phyloP scores from a whole-genome alignment of 2,113 vertebrate species.

The Sigmodon hispidus region DNA sequence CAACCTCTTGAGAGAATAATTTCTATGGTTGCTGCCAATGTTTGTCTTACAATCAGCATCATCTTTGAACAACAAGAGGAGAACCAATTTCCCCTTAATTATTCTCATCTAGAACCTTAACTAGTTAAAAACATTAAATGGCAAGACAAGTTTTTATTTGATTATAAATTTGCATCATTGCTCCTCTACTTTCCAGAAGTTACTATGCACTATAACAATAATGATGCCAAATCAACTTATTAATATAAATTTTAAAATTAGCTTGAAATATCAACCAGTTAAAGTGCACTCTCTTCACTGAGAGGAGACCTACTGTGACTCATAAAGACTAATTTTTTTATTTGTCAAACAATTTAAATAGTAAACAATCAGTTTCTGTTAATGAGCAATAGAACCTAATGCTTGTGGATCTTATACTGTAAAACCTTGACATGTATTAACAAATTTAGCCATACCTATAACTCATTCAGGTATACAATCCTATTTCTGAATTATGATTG shows the following conservation, averaged over 20 bases:
- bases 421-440: neutral
- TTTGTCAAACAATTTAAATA: neutral
- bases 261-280: slow-evolving; percentile 5
- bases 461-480: neutral
- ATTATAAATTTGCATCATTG: slow-evolving; percentile 1
- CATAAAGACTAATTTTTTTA: neutral
- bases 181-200: neutral
- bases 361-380: neutral
- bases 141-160: neutral
- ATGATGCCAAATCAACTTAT: neutral
- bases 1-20: neutral
- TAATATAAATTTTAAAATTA: neutral
- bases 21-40: neutral
- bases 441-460: neutral
- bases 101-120: neutral
- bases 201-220: neutral
- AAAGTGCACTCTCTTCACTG: neutral
- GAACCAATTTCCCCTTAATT: neutral
- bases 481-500: slow-evolving; percentile 20
- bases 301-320: neutral
- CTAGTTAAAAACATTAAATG: slow-evolving; percentile 4
- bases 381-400: neutral
- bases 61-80: neutral
- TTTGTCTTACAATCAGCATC: neutral
- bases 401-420: neutral